Conservation (phyloP, 2,888 invertebrate species). For the Polydrusus pterygomalis region DNA sequence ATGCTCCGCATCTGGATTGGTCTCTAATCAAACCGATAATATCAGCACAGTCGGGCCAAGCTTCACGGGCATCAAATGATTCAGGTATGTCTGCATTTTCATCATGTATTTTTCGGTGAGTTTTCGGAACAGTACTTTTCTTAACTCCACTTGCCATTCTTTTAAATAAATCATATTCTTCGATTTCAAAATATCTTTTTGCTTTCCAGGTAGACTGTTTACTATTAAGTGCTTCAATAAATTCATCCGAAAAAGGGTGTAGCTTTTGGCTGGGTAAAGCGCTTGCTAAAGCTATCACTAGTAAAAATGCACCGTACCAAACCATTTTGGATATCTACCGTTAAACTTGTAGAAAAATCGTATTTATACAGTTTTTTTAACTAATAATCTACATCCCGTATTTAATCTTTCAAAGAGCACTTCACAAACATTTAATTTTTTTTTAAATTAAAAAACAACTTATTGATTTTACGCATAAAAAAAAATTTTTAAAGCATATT, state of each 20-base stretch:
- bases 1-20: constrained; percentile 90
- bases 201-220: constrained; percentile 61
- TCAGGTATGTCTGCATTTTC: constrained; percentile 75
- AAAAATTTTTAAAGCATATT: no score
- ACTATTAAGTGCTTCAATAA: constrained; percentile 75
- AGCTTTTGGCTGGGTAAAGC: constrained; percentile 22
- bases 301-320: neutral
- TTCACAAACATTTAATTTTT: no score
- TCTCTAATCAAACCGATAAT: constrained; percentile 86
- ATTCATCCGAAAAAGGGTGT: constrained; percentile 57
- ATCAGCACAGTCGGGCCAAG: constrained; percentile 85
- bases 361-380: no score
- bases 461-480: no score
- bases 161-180: constrained; percentile 68
- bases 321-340: no score
- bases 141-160: constrained; percentile 43
- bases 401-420: no score
- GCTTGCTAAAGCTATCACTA: constrained; percentile 4
- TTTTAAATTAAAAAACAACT: no score
- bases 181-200: constrained; percentile 79
- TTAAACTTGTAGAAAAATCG: no score
- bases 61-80: constrained; percentile 83
- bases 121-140: neutral
- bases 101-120: constrained; percentile 7
- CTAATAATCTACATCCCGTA: no score